Evolutionary conservation across 2,888 invertebrate genomes (phyloP), one percentile per base, ranked within the genome.

Genomic region (Morpho deidamia): DNA sequence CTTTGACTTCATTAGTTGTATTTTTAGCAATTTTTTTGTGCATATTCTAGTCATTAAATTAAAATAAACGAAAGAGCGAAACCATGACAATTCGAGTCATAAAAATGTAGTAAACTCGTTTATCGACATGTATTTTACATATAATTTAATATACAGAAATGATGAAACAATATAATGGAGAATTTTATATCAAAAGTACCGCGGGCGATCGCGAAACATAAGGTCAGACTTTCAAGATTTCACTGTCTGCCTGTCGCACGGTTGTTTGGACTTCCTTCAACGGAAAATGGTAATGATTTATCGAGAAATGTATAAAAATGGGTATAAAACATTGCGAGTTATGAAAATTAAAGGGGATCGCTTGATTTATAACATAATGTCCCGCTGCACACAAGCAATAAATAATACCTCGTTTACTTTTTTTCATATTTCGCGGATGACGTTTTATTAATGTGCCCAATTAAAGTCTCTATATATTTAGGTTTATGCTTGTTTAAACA

Each of bases 261-360:
- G 53, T 34, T 51, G 35, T 35, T 44, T 14, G 5, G 39, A n/a
- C 11, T 44, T 8, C 55, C 11, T n/a, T 46, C 49, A 47, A 23
- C 47, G 57, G 44, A 54, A 57, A 57, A 54, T 47, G 46, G 14
- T 39, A 37, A 53, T 50, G 14, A 53, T 44, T 47, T 44, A 57
- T 57, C 12, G 41, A 12, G 40, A 47, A 47, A 51, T 48, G 47
- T 38, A 34, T 44, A 14, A 47, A 32, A 39, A 46, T 38, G 48
- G 23, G 37, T 12, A 32, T 40, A 40, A 39, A 32, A 35, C 11
- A 45, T 23, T 23, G 23, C 37, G 10, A 45, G 12, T 38, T 49
- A 46, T 52, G 44, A 23, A 46, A 56, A 42, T 53, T 37, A 52
- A 56, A 38, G 41, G 50, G 11, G 12, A 12, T 23, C 23, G 11